phyloP scores from a whole-genome alignment of 2,888 invertebrate species.

The Chymomyza fuscimana region DNA sequence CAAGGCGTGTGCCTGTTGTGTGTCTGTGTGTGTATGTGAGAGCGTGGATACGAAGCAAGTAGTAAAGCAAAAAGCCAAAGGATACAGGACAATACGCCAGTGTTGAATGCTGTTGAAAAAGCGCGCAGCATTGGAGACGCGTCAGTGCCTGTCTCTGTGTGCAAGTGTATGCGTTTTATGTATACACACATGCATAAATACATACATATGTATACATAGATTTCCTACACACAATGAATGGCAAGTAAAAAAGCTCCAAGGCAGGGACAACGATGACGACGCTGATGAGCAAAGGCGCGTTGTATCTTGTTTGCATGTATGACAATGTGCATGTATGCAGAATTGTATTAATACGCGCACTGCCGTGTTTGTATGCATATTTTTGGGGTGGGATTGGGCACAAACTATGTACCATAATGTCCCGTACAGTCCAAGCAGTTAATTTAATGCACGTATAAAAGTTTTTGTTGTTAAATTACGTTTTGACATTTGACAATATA shows the following conservation, averaged over 20 bases:
- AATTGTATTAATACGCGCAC: slow-evolving; percentile 1
- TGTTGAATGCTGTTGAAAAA: slow-evolving; percentile 13
- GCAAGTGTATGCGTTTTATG: slow-evolving; percentile 21
- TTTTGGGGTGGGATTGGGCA: slow-evolving; percentile 33
- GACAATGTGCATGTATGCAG: slow-evolving; percentile 47
- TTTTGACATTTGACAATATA: slow-evolving; percentile 3
- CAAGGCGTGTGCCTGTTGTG: not conserved
- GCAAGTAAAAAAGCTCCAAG: not conserved
- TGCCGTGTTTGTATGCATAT: slow-evolving; percentile 36
- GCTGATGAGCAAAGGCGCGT: slow-evolving; percentile 44
- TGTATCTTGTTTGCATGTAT: slow-evolving; percentile 53
- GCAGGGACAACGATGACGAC: slow-evolving; percentile 10
- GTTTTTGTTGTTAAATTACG: not conserved
- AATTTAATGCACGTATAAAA: not conserved
- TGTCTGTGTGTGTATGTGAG: not conserved
- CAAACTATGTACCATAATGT: not conserved
- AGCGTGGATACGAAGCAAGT: not conserved
- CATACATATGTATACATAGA: slow-evolving; percentile 1
- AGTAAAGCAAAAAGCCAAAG: slow-evolving; percentile 10
- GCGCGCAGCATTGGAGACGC: slow-evolving; percentile 17
- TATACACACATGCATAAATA: not conserved
- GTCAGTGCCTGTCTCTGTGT: slow-evolving; percentile 11
- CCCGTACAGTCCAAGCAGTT: not conserved
- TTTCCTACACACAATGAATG: slow-evolving; percentile 19
- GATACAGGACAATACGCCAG: slow-evolving; percentile 30